Conservation (phyloP, 2,888 invertebrate genomes). For the Anthrax anthrax region DNA sequence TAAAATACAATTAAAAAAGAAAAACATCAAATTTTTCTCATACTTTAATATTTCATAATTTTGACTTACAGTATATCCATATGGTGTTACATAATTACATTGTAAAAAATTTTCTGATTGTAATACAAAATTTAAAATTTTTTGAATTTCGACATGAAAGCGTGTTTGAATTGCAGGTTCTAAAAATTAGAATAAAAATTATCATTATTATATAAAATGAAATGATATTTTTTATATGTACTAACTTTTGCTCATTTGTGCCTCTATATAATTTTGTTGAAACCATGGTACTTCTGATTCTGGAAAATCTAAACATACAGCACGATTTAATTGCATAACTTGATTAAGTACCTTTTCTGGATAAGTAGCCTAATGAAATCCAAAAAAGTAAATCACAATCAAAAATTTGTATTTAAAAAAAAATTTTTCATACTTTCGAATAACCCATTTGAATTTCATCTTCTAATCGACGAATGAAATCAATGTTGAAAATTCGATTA, state of each 20-base stretch:
- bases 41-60: not conserved
- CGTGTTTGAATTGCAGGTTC: conserved; percentile 13
- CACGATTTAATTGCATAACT: conserved; percentile 48
- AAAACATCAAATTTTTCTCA: too few species aligned
- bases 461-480: conserved; percentile 44
- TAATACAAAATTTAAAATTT: conserved; percentile 19
- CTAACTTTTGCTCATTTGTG: conserved; percentile 35
- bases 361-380: conserved; percentile 36
- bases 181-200: conserved; percentile 3
- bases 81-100: conserved; percentile 31
- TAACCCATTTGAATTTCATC: conserved; percentile 41
- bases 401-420: not conserved
- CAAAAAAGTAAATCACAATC: not conserved
- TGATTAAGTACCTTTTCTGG: conserved; percentile 38
- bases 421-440: conserved; percentile 32
- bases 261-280: conserved; percentile 44
- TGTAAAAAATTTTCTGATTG: conserved; percentile 23
- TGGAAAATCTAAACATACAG: conserved; percentile 48
- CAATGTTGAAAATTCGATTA: conserved; percentile 42
- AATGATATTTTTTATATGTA: not conserved
- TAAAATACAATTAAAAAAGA: conserved; percentile 13
- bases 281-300: conserved; percentile 51
- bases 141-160: conserved; percentile 22
- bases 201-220: not conserved
- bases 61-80: conserved; percentile 26